Conservation (phyloP, 2,113 vertebrate species). For the Chelonoidis abingdonii region DNA sequence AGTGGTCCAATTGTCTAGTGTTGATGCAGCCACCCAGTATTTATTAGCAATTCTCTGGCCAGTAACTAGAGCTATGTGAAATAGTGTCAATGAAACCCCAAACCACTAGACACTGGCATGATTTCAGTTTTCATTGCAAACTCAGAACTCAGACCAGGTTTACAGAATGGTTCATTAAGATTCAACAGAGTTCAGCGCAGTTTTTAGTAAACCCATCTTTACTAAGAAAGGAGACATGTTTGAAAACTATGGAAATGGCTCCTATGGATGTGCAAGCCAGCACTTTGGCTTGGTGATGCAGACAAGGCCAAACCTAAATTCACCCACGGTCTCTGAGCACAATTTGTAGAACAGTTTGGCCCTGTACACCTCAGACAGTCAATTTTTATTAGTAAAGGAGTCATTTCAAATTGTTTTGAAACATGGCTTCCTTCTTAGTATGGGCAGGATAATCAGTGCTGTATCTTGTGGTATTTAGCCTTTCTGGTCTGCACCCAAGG, state of each 20-base stretch:
- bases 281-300: not conserved
- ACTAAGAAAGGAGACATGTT: not conserved
- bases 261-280: conserved; percentile 10
- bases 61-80: conserved; percentile 59
- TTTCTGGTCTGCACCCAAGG: conserved; percentile 58
- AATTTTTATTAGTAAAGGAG: conserved; percentile 13
- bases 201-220: conserved; percentile 35
- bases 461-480: not conserved
- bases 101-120: conserved; percentile 56
- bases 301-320: not conserved
- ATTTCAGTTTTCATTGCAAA: conserved; percentile 64
- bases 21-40: conserved; percentile 31
- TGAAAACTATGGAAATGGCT: conserved; percentile 32
- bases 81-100: conserved; percentile 60
- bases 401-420: conserved; percentile 39
- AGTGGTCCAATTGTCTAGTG: conserved; percentile 31
- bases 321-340: not conserved
- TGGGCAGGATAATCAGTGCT: conserved; percentile 35
- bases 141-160: conserved; percentile 61
- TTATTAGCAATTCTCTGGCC: conserved; percentile 41
- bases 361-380: conserved; percentile 26
- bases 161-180: conserved; percentile 34
- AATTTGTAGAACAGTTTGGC: not conserved
- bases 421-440: not conserved
- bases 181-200: conserved; percentile 28